Percentiles rank a stretch among this genome's conserved stretches.
These are phyloP conservation scores for Melieria omissa DNA, from an alignment of 2,888 invertebrate genomes.

Conservation along the genomic window DNA sequence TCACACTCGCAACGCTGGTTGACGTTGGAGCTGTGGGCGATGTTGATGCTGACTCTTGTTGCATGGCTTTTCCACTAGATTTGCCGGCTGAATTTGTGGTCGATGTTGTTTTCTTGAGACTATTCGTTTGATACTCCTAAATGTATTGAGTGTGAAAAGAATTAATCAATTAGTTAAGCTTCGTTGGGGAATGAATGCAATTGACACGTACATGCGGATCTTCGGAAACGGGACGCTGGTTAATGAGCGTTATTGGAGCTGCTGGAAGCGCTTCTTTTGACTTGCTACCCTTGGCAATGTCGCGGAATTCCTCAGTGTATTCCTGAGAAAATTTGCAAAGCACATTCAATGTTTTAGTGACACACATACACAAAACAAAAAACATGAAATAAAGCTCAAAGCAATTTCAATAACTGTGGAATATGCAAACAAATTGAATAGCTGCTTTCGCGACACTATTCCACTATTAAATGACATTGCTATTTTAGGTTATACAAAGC, in stretches of 20 bases:
- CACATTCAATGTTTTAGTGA: not conserved
- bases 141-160: conserved; percentile 37
- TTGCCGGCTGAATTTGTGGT: conserved; percentile 50
- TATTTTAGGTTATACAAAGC: too few relatives aligned
- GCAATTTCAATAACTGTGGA: too few relatives aligned
- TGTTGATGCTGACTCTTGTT: conserved; percentile 61
- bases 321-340: conserved; percentile 73
- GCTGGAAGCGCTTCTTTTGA: conserved; percentile 92
- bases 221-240: conserved; percentile 94
- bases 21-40: conserved; percentile 60
- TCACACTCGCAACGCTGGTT: conserved; percentile 31
- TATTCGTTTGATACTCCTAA: conserved; percentile 73
- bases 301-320: conserved; percentile 96
- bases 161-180: conserved; percentile 48
- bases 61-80: conserved; percentile 53
- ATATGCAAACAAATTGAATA: too few relatives aligned
- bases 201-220: conserved; percentile 78
- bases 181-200: not conserved
- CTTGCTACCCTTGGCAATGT: conserved; percentile 91
- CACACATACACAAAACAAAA: too few relatives aligned
- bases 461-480: too few relatives aligned
- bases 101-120: conserved; percentile 62
- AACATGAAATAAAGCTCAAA: too few relatives aligned
- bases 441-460: too few relatives aligned
- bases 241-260: conserved; percentile 93